Conservation (phyloP, 2,888 invertebrate species). For the Antitype chi region DNA sequence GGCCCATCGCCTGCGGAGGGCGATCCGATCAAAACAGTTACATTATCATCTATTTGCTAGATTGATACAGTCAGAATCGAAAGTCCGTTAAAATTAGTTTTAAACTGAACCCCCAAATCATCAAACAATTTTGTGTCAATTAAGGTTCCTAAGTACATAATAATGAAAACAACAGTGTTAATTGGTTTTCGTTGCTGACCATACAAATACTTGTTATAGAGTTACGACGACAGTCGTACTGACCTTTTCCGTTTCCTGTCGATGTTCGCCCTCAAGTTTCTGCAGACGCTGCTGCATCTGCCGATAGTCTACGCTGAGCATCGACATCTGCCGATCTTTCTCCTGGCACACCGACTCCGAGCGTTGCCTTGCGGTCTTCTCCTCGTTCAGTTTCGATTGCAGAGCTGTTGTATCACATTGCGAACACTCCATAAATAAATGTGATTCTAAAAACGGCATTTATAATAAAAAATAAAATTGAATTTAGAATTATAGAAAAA, state of each 20-base stretch:
- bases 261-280: slow-evolving; percentile 97
- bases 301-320: slow-evolving; percentile 98
- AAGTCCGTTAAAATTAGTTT: neutral
- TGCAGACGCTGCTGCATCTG: slow-evolving; percentile 97
- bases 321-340: slow-evolving; percentile 98
- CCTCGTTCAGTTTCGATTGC: slow-evolving; percentile 97
- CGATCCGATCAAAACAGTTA: neutral
- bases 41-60: neutral
- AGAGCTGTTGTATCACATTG: slow-evolving; percentile 91
- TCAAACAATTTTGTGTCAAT: neutral
- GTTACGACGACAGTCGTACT: neutral
- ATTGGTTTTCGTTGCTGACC: slow-evolving; percentile 6
- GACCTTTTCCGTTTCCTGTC: slow-evolving; percentile 96
- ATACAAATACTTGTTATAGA: neutral
- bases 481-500: slow-evolving; percentile 7
- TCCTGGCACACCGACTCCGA: slow-evolving; percentile 97
- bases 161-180: neutral
- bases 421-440: slow-evolving; percentile 40
- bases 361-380: slow-evolving; percentile 96
- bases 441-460: slow-evolving; percentile 17
- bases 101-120: neutral
- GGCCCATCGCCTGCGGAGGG: slow-evolving; percentile 91
- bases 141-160: neutral
- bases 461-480: neutral
- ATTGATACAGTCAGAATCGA: neutral